phyloP scores from a whole-genome alignment of 2,797 vertebrate species.

The Tokudaia muenninki region DNA sequence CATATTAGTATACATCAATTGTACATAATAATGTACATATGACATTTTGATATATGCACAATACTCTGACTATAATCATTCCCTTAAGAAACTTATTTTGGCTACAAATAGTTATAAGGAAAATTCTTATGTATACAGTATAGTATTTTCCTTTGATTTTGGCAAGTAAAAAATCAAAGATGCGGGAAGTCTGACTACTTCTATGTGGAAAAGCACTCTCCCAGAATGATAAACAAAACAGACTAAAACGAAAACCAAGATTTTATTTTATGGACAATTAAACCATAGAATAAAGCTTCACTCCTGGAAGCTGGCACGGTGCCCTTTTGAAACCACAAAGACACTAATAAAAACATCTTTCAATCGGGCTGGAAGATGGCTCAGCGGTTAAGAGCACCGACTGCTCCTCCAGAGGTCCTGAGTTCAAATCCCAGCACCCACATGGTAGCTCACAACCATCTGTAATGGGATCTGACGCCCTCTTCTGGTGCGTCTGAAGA shows the following conservation, averaged over 20 bases:
- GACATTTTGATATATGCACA: not conserved
- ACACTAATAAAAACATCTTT: constrained; percentile 62
- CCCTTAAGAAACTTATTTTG: constrained; percentile 44
- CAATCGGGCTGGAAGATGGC: not conserved
- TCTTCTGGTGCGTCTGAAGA: too few species aligned
- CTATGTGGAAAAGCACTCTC: not conserved
- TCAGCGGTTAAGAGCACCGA: too few species aligned
- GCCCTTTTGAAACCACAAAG: constrained; percentile 64
- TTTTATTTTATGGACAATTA: constrained; percentile 54
- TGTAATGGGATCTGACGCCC: too few species aligned
- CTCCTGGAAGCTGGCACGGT: constrained; percentile 26
- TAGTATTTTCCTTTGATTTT: constrained; percentile 25
- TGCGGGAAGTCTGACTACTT: not conserved
- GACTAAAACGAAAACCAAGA: not conserved
- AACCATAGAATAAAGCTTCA: constrained; percentile 36
- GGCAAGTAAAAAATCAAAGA: constrained; percentile 22
- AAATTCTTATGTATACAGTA: not conserved
- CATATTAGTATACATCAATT: not conserved
- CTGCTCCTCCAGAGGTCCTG: too few species aligned
- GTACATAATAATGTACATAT: not conserved
- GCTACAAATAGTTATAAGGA: constrained; percentile 54
- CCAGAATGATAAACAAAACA: not conserved
- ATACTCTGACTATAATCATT: not conserved
- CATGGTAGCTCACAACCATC: too few species aligned
- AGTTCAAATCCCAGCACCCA: too few species aligned